Conservation (phyloP, 2,888 invertebrate species). For the Epistrophe grossulariae region DNA sequence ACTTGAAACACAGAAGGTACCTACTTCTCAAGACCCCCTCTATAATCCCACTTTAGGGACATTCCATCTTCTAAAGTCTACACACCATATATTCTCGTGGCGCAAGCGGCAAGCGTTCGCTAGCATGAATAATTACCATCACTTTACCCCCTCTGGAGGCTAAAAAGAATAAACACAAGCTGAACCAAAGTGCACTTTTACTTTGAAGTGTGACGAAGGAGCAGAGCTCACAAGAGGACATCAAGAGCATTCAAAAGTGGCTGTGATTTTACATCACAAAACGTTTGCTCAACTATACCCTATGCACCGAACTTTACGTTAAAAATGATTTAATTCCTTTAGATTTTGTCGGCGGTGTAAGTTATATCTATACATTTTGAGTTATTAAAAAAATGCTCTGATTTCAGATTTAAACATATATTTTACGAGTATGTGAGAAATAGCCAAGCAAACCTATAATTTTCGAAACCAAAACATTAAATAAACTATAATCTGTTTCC, state of each 20-base stretch:
- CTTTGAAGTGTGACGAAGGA: conserved; percentile 66
- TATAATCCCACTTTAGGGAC: conserved; percentile 3
- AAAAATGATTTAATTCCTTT: conserved; percentile 47
- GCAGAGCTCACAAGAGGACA: conserved; percentile 63
- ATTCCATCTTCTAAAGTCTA: conserved; percentile 18
- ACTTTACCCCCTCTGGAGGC: conserved; percentile 54
- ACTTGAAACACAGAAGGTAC: conserved; percentile 28
- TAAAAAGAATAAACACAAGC: conserved; percentile 70
- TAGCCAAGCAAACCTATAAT: background rate
- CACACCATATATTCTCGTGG: conserved; percentile 35
- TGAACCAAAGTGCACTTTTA: conserved; percentile 58
- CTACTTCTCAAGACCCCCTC: conserved; percentile 5
- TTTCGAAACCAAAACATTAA: conserved; percentile 27
- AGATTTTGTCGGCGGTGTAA: background rate
- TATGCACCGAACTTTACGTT: conserved; percentile 2
- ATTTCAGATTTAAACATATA: background rate
- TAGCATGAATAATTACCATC: conserved; percentile 71
- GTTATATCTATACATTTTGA: conserved; percentile 4
- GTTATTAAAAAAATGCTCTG: conserved; percentile 16
- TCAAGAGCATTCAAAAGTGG: conserved; percentile 64
- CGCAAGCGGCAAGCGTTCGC: conserved; percentile 39
- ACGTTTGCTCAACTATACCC: conserved; percentile 27
- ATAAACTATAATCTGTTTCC: conserved; percentile 28
- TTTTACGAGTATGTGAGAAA: background rate
- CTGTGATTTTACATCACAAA: conserved; percentile 51